phyloP scores from a whole-genome alignment of 2,888 invertebrate species.

The Ormia ochracea region DNA sequence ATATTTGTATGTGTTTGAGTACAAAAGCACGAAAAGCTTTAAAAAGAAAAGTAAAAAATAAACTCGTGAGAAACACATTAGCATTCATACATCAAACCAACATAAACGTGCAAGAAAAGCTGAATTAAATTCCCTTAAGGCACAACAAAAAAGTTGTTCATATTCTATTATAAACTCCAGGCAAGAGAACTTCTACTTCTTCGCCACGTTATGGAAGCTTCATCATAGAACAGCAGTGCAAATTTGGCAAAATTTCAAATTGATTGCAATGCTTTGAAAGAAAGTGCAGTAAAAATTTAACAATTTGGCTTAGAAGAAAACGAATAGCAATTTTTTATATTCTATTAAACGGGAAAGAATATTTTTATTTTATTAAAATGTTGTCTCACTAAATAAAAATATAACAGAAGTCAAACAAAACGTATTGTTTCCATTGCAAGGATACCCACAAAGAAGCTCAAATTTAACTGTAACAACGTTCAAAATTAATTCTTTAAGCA shows the following conservation, averaged over 20 bases:
- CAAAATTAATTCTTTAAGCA: not conserved
- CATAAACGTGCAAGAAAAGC: conserved; percentile 28
- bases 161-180: not conserved
- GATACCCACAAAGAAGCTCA: no score
- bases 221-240: not conserved
- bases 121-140: conserved; percentile 17
- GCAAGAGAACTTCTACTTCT: not conserved
- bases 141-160: not conserved
- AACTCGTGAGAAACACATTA: conserved; percentile 18
- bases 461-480: not conserved
- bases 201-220: not conserved
- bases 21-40: not conserved
- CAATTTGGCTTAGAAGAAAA: conserved; percentile 8
- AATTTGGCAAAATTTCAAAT: conserved; percentile 54
- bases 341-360: conserved; percentile 39
- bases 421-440: not conserved
- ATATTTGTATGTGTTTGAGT: not conserved
- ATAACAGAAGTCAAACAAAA: not conserved
- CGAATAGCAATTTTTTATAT: conserved; percentile 21
- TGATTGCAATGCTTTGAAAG: not conserved
- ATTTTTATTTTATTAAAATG: not conserved
- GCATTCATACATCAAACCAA: conserved; percentile 5
- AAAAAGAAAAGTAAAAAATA: not conserved
- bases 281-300: not conserved
- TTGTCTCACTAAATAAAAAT: not conserved